phyloP scores from a whole-genome alignment of 2,888 invertebrate genomes.

The Syrphus vitripennis region DNA sequence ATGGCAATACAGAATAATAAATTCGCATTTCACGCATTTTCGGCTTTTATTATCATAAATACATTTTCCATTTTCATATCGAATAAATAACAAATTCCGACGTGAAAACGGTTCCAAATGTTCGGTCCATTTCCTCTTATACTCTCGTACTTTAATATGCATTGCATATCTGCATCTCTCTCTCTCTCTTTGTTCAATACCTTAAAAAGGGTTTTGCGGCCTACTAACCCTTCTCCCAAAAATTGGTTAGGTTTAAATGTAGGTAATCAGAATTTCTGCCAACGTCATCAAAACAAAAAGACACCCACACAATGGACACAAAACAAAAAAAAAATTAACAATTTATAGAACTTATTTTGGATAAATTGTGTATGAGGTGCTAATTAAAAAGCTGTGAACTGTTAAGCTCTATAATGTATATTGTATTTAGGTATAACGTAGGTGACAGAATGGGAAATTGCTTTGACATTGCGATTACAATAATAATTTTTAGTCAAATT shows the following conservation, averaged over 20 bases:
- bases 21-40: conserved; percentile 63
- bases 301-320: background rate
- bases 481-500: conserved; percentile 62
- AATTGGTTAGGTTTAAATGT: background rate
- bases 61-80: conserved; percentile 48
- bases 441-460: conserved; percentile 33
- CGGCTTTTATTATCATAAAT: conserved; percentile 62
- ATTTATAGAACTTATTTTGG: conserved; percentile 47
- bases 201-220: background rate
- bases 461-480: conserved; percentile 51
- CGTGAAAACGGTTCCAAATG: background rate
- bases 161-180: no score
- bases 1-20: conserved; percentile 50
- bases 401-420: conserved; percentile 32
- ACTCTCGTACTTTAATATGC: no score
- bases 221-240: background rate
- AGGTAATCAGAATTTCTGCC: conserved; percentile 17
- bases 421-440: background rate
- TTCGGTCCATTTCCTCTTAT: conserved; percentile 26
- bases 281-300: conserved; percentile 58
- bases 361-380: conserved; percentile 65
- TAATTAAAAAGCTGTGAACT: conserved; percentile 62
- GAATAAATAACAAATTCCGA: conserved; percentile 42
- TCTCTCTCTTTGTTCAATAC: background rate
- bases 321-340: conserved; percentile 1